Base-by-base conservation (phyloP, 2,113 vertebrate genomes). In the Phycodurus eques region DNA sequence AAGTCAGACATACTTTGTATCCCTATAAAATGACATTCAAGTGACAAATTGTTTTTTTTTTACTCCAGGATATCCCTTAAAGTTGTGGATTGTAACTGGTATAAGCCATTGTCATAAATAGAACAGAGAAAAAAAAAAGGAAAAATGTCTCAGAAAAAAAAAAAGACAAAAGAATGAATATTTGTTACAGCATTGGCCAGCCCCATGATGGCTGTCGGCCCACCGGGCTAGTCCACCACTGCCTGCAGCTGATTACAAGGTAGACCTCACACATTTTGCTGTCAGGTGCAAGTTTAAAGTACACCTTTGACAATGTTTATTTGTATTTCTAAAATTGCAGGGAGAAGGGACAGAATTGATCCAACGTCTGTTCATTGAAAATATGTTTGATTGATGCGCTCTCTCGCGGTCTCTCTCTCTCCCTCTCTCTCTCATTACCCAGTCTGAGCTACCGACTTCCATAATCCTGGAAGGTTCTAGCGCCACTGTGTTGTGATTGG, bases 381-480 rank as follows among this genome's bases (percentile, higher is more conserved):
- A 92, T 86, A 82, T 81, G 69, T 83, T 72, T 86, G 83, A 87
- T 79, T 82, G 85, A 73, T 83, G 75, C 71, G 17, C 7, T 5
- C 75, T 79, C 73, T 72, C 69, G 70, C 66, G 66, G 63, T 85
- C 73, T 82, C 78, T 71, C 83, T 70, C 69, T 77, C 67, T 68
- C 67, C 83, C 74, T 80, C 76, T 72, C 83, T 85, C 88, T 88
- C 93, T 94, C 89, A 93, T 95, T 95, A 94, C 88, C 88, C 89
- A 92, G 90, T 92, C 89, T 92, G 84, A 92, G 90, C 92, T 87
- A 90, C 89, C 76, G 89, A 80, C 92, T 90, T 92, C 91, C 86
- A 88, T 93, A 92, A 91, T 93, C 92, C 88, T 93, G 88, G 91
- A 94, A 93, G 91, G 89, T 92, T 92, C 47, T 93, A 92, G 85